phyloP scores from a whole-genome alignment of 2,888 invertebrate species.

The Venusia cambrica region DNA sequence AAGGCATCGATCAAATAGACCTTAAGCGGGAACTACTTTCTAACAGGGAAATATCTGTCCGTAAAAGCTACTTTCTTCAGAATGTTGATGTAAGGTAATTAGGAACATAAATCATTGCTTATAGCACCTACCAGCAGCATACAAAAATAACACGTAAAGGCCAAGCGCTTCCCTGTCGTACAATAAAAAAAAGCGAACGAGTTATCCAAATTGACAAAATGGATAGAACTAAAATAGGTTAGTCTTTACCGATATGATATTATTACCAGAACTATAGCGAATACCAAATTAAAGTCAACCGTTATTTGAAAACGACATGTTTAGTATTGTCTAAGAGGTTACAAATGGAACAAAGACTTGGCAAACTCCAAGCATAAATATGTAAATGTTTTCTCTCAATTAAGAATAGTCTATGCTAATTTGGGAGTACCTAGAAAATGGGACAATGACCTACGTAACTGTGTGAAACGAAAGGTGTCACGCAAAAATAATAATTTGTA shows the following conservation, averaged over 20 bases:
- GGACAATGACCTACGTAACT: conserved; percentile 8
- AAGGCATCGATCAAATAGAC: conserved; percentile 24
- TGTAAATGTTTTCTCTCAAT: conserved; percentile 14
- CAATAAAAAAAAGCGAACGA: too few relatives aligned
- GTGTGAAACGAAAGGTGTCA: background rate
- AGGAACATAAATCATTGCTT: conserved; percentile 5
- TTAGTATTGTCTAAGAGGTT: conserved; percentile 3
- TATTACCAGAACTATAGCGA: too few relatives aligned
- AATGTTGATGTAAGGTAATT: conserved; percentile 6
- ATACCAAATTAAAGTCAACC: too few relatives aligned
- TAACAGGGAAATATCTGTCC: conserved; percentile 20
- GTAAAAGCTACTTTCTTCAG: conserved; percentile 16
- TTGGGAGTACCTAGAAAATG: conserved; percentile 8
- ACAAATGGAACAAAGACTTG: conserved; percentile 9
- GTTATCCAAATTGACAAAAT: background rate
- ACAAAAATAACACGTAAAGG: too few relatives aligned
- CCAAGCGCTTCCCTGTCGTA: too few relatives aligned
- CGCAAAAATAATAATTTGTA: too few relatives aligned
- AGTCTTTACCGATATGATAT: too few relatives aligned
- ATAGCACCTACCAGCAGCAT: too few relatives aligned
- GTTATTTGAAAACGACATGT: too few relatives aligned
- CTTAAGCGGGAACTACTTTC: conserved; percentile 26
- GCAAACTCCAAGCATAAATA: conserved; percentile 7
- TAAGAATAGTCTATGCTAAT: conserved; percentile 13
- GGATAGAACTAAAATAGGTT: background rate